Percentiles rank a stretch among this genome's conserved stretches.
phyloP scores from a whole-genome alignment of 2,888 invertebrate genomes.

The Euplexia lucipara region DNA sequence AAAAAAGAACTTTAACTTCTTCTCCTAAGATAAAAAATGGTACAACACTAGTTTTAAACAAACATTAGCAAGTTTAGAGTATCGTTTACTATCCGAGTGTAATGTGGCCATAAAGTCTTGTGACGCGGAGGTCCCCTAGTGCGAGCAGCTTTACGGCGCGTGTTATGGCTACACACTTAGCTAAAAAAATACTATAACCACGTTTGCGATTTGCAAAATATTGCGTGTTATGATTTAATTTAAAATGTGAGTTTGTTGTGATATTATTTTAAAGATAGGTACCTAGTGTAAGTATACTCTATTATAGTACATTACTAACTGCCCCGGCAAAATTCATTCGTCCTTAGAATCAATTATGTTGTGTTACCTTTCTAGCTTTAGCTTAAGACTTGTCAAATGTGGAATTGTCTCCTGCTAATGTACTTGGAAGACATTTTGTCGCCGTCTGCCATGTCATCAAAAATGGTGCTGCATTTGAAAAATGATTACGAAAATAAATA shows the following conservation, averaged over 20 bases:
- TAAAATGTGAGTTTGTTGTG: constrained; percentile 23
- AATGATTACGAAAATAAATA: no score
- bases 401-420: no score
- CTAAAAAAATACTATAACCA: constrained; percentile 16
- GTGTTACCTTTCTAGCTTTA: no score
- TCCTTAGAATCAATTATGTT: no score
- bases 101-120: constrained; percentile 77
- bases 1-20: constrained; percentile 1
- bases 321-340: no score
- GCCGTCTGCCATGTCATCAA: no score
- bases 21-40: constrained; percentile 23
- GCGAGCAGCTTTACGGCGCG: constrained; percentile 70
- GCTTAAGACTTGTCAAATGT: no score
- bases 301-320: no score
- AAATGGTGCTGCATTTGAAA: no score
- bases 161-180: constrained; percentile 32
- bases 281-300: no score
- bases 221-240: constrained; percentile 44
- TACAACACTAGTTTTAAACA: constrained; percentile 8
- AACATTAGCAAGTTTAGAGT: constrained; percentile 61
- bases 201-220: constrained; percentile 33
- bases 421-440: no score
- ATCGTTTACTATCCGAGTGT: constrained; percentile 71
- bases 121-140: constrained; percentile 74
- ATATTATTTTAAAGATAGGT: constrained; percentile 26